A percentile compares a stretch with the other conserved stretches of the same genome.
Evolutionary conservation across 1,140 invertebrate species (phyloP).

Genomic region (Colletes gigas): DNA sequence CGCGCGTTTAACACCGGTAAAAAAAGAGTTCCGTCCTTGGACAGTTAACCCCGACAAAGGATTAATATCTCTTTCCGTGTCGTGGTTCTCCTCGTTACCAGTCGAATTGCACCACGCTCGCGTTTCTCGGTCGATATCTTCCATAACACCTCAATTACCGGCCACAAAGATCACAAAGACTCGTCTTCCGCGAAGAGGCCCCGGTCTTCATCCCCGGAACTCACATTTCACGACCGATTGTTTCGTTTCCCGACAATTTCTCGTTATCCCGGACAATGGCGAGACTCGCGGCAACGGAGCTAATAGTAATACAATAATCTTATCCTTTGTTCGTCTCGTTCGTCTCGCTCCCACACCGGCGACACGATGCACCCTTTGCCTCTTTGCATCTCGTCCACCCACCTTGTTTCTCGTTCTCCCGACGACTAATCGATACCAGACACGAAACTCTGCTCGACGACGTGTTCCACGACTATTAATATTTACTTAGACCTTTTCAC

Average conservation of each 20-base stretch:
- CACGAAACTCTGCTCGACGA: too few species aligned
- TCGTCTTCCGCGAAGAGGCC: not conserved
- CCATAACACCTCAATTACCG: not conserved
- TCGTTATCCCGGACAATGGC: not conserved
- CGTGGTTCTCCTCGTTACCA: not conserved
- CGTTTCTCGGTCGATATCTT: not conserved
- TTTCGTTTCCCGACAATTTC: not conserved
- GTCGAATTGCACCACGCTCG: not conserved
- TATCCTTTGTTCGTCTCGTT: not conserved
- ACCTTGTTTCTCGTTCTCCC: not conserved
- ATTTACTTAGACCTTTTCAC: too few species aligned
- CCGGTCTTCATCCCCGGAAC: too few species aligned
- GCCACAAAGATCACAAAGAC: not conserved
- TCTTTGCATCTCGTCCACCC: not conserved
- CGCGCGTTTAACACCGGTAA: too few species aligned
- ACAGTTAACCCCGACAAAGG: not conserved
- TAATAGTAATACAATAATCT: slow-evolving; percentile 3
- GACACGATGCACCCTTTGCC: not conserved
- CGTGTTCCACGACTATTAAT: too few species aligned
- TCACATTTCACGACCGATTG: not conserved
- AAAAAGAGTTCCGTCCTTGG: not conserved
- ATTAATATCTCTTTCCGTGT: not conserved
- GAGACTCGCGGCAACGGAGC: not conserved
- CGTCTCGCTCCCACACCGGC: not conserved
- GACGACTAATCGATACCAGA: too few species aligned